These are phyloP conservation scores for Arctia plantaginis DNA, from an alignment of 2,888 invertebrate genomes.

Conservation along the genomic window DNA sequence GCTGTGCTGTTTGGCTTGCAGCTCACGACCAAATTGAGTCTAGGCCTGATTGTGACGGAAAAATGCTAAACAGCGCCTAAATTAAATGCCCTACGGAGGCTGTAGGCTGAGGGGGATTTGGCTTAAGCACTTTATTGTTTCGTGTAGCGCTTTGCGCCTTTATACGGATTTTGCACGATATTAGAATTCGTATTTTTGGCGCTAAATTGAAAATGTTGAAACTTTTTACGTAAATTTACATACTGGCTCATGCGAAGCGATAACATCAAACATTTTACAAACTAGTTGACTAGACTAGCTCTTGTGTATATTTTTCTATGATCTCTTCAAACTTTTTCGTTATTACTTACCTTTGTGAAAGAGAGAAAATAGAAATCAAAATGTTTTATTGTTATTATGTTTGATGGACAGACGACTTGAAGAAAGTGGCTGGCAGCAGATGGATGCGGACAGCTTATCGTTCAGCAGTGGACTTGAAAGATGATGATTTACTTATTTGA, in stretches of 20 bases:
- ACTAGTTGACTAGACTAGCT: background rate
- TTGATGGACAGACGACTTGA: too few relatives aligned
- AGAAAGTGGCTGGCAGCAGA: too few relatives aligned
- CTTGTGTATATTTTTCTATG: background rate
- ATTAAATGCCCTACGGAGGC: conserved; percentile 43
- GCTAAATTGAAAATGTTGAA: conserved; percentile 2
- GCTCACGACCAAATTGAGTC: conserved; percentile 58
- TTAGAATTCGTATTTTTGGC: conserved; percentile 19
- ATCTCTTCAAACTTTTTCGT: too few relatives aligned
- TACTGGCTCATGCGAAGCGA: background rate
- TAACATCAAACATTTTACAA: background rate
- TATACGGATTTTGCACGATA: conserved; percentile 19
- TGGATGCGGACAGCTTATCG: too few relatives aligned
- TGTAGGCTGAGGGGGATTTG: conserved; percentile 25
- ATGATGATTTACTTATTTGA: too few relatives aligned
- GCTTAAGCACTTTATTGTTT: conserved; percentile 34
- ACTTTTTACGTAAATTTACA: background rate
- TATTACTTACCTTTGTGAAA: background rate
- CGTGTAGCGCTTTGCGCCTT: conserved; percentile 31
- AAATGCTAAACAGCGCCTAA: conserved; percentile 57
- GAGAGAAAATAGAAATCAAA: background rate
- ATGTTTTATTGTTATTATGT: too few relatives aligned
- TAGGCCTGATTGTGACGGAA: conserved; percentile 51
- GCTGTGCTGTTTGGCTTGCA: conserved; percentile 45
- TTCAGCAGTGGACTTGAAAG: too few relatives aligned